Percentiles rank a stretch among this genome's conserved stretches.
phyloP scores from a whole-genome alignment of 2,888 invertebrate species.

The Tinea trinotella region DNA sequence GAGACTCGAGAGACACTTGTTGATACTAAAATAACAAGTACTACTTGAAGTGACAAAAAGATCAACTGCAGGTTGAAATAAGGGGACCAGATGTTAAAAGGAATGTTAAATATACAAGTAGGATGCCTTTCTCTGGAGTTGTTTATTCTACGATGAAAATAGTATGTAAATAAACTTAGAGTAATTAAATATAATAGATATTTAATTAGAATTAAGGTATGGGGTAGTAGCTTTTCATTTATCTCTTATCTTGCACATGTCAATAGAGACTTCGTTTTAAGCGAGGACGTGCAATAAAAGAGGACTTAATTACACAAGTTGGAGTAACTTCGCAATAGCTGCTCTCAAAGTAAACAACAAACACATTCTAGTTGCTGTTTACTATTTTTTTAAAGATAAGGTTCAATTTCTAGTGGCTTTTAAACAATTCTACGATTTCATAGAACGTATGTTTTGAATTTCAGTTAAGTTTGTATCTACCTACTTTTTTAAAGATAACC shows the following conservation, averaged over 20 bases:
- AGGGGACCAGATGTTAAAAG: neutral
- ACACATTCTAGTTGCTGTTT: no score
- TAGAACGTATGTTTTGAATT: no score
- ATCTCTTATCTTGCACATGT: neutral
- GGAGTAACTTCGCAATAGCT: neutral
- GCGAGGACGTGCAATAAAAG: neutral
- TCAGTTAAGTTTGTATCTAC: no score
- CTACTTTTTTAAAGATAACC: no score
- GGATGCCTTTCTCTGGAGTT: neutral
- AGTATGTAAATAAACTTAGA: neutral
- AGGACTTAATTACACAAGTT: neutral
- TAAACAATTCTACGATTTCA: no score
- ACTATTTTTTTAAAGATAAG: no score
- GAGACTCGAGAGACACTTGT: slow-evolving; percentile 9
- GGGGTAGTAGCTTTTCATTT: neutral
- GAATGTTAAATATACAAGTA: neutral
- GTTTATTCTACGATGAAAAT: no score
- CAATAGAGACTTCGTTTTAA: neutral
- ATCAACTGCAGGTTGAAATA: neutral
- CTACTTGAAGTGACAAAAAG: neutral
- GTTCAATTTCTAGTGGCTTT: no score
- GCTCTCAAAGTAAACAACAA: neutral
- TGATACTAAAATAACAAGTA: slow-evolving; percentile 3
- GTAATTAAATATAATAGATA: neutral
- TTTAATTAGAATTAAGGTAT: no score